phyloP scores from a whole-genome alignment of 2,888 invertebrate genomes.

The Endomychus coccineus region DNA sequence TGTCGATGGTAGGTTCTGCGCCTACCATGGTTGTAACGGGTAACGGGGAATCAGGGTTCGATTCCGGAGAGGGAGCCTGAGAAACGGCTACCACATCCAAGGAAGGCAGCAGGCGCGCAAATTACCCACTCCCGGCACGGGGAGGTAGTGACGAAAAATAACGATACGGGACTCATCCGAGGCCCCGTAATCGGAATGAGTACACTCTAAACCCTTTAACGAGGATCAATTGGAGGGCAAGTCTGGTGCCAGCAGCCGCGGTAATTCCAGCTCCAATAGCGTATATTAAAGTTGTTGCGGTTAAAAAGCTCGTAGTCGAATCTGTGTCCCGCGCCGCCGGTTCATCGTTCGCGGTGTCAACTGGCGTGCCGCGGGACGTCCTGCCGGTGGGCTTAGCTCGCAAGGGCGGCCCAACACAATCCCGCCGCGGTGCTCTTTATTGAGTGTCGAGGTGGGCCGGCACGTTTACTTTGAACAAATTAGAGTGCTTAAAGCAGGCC shows the following conservation, averaged over 20 bases:
- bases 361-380: constrained; percentile 27
- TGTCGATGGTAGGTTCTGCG: constrained; percentile 58
- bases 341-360: constrained; percentile 20
- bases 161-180: constrained; percentile 53
- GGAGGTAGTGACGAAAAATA: constrained; percentile 63
- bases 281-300: no score
- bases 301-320: no score
- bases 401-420: constrained; percentile 31
- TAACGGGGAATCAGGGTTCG: constrained; percentile 69
- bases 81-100: constrained; percentile 64
- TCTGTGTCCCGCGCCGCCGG: constrained; percentile 17
- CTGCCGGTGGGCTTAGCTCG: constrained; percentile 32
- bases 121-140: no score
- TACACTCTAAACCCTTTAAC: no score
- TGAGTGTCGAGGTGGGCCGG: no score
- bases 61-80: constrained; percentile 65
- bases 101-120: no score
- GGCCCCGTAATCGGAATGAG: no score
- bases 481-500: constrained; percentile 58
- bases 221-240: no score
- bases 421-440: no score
- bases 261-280: no score
- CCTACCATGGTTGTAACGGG: constrained; percentile 61
- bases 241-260: no score
- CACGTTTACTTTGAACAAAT: no score